Evolutionary conservation across 2,888 invertebrate genomes (phyloP), one percentile per base, ranked within the genome.

Genomic region (Erebia aethiops): DNA sequence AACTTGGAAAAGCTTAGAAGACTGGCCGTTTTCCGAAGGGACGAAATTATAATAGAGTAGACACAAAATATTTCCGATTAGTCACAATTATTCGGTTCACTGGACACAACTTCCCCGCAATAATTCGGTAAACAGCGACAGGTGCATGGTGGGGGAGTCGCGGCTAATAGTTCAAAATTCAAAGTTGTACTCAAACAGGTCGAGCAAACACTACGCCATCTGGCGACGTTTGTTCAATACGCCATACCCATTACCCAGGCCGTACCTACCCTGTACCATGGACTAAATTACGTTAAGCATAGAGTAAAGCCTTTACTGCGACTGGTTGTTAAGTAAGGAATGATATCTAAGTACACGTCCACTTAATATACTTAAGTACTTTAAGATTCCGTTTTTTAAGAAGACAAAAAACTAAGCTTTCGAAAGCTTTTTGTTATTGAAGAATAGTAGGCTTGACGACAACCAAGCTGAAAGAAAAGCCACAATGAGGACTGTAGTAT

Each of bases 131-230:
- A 90, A 89, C 86, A 88, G 78, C 81, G 89, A 87, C 92, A 92
- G 92, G 92, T 92, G 92, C 82, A 74, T 76, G 78, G 74, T 80
- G 82, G 82, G 80, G 82, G 82, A 80, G 82, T 79, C 74, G 62
- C 74, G 83, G 84, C 85, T 88, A 89, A 90, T 89, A 91, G 92
- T 90, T 91, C 83, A 85, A 90, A 92, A 90, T 91, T 91, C 92
- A 91, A 92, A 93, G 87, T 92, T 89, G 84, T 85, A 80, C 86
- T 87, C 87, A 85, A 91, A 89, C 87, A 86, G 83, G 78, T 78
- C 81, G 85, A 73, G 89, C 85, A 93, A 93, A 93, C 92, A 93
- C 92, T 93, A 87, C 85, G 87, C 92, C 92, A 93, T 92, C 92
- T 93, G 92, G 84, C 90, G 83, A 76, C 79, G 83, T 87, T 87